Conservation (phyloP, 2,797 vertebrate genomes). For the Sebastiscus albofasciatus region DNA sequence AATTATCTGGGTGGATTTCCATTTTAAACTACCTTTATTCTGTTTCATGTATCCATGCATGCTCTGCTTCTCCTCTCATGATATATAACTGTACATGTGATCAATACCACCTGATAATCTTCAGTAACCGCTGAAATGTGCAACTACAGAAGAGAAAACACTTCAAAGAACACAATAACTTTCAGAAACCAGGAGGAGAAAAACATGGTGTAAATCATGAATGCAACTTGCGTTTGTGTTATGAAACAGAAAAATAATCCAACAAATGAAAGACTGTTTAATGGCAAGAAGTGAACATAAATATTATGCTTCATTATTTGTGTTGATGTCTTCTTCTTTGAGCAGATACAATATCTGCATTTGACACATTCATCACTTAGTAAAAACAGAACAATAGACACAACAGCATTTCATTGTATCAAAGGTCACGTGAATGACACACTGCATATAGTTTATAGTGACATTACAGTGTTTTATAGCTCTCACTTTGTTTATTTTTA, state of each 20-base stretch:
- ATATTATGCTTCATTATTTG: constrained; percentile 19
- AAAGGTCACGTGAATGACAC: background rate
- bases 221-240: background rate
- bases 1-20: constrained; percentile 8
- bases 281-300: constrained; percentile 54
- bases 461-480: background rate
- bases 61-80: constrained; percentile 12
- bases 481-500: background rate
- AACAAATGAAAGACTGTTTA: constrained; percentile 41
- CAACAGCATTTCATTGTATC: constrained; percentile 11
- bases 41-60: constrained; percentile 16
- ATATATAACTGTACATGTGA: background rate
- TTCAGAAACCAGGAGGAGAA: constrained; percentile 9
- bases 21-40: constrained; percentile 24
- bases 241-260: constrained; percentile 14
- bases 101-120: background rate
- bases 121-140: constrained; percentile 2
- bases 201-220: constrained; percentile 6
- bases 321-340: constrained; percentile 22
- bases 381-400: constrained; percentile 17
- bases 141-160: background rate
- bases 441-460: background rate
- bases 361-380: background rate
- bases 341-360: background rate
- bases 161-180: background rate